Percentiles rank a stretch among this genome's conserved stretches.
Evolutionary conservation across 1,140 invertebrate genomes (phyloP).

Genomic region (Pseudomyrmex sp.): DNA sequence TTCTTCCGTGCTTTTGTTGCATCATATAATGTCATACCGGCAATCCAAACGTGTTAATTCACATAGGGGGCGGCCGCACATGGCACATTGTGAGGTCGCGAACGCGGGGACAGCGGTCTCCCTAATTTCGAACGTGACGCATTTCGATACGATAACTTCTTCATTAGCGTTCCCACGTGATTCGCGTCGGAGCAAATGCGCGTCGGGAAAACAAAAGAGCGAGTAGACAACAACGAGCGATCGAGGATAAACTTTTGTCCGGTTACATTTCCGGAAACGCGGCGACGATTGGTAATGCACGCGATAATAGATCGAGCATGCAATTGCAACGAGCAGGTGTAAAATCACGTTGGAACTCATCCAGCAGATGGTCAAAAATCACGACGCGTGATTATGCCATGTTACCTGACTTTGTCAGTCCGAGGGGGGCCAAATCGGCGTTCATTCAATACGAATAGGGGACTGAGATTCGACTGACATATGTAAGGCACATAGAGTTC

Average conservation of each 20-base stretch:
- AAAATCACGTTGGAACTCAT: slow-evolving; percentile 68
- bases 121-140: slow-evolving; percentile 38
- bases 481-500: slow-evolving; percentile 56
- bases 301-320: slow-evolving; percentile 4
- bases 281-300: neutral
- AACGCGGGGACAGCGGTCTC: neutral
- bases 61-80: neutral
- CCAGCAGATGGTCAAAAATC: slow-evolving; percentile 77
- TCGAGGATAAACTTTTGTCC: neutral
- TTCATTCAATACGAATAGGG: slow-evolving; percentile 8
- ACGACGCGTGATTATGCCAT: slow-evolving; percentile 65
- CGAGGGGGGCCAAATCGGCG: slow-evolving; percentile 5
- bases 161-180: slow-evolving; percentile 56
- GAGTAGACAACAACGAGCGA: slow-evolving; percentile 4
- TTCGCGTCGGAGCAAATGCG: slow-evolving; percentile 4
- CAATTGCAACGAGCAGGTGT: slow-evolving; percentile 64
- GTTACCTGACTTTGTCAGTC: slow-evolving; percentile 62
- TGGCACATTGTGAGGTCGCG: slow-evolving; percentile 25
- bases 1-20: slow-evolving; percentile 20
- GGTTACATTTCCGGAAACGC: slow-evolving; percentile 28
- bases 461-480: slow-evolving; percentile 39
- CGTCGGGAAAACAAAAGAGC: slow-evolving; percentile 56
- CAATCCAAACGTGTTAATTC: slow-evolving; percentile 23
- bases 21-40: neutral
- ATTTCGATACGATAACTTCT: slow-evolving; percentile 51